Base-by-base conservation (phyloP, 2,888 invertebrate genomes). In the Keiferia lycopersicella region DNA sequence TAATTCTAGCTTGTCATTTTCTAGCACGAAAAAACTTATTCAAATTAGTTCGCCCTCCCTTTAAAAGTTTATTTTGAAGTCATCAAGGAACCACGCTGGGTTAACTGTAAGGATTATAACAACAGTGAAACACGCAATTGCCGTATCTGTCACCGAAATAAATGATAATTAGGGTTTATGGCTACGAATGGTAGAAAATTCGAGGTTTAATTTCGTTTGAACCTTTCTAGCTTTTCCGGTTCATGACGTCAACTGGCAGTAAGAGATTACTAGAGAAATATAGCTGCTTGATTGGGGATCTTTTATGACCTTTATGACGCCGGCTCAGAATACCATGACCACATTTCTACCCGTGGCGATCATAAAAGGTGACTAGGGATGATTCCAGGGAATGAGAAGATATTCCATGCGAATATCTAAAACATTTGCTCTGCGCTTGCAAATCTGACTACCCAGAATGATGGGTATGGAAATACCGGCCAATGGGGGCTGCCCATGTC, bases 101-200 rank as follows among this genome's bases (percentile, higher is more conserved):
- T 26, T 6, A 4, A 22, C 16, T 50, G 39, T 20, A 16, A 38
- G 12, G 12, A 41, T 45, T 34, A 20, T 64, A 61, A 64, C 57
- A 48, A 22, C 62, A 1, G 14, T 45, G 1, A 16, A n/a, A 50
- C 65, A 65, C 65, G 63, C 65, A 56, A 65, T 26, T 48, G 50
- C 45, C 51, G 20, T 64, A 62, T 64, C 61, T 41, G 34, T 63
- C 64, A 61, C 53, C 56, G 12, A 62, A 64, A 57, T 57, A 51
- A 64, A 64, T 64, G 61, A 58, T 62, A 64, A 62, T 64, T 61
- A 64, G 11, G n/a, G 20, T 39, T 34, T 26, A 51, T 20, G 16
- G 39, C 20, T 51, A 59, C 39, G 59, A 64, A 59, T 41, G 22
- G 22, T 38, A 18, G 50, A 41, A 50, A 61, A 18, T 18, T 34